Evolutionary conservation across 2,888 invertebrate genomes (phyloP).

Genomic region (Leucophenga montana): DNA sequence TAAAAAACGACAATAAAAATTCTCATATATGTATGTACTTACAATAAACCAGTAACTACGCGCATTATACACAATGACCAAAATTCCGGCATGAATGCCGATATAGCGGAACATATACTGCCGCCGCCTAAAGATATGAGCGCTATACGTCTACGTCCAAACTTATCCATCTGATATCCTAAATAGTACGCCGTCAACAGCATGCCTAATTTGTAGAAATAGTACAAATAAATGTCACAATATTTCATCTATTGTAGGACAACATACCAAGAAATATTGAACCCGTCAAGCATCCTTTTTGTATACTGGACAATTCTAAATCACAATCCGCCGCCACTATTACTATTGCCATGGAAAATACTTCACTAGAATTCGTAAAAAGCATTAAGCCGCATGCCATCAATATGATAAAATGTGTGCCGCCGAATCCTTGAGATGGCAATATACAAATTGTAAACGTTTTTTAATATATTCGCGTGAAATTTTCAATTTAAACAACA

Average conservation of each 20-base stretch:
- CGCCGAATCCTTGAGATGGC: slow-evolving; percentile 28
- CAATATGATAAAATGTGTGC: slow-evolving; percentile 20
- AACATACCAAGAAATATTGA: slow-evolving; percentile 14
- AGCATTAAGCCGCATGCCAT: background rate
- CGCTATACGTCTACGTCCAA: slow-evolving; percentile 34
- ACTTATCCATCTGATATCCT: slow-evolving; percentile 38
- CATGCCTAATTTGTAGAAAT: slow-evolving; percentile 36
- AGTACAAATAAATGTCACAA: background rate
- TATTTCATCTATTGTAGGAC: slow-evolving; percentile 7
- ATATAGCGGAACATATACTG: slow-evolving; percentile 14
- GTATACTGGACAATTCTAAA: background rate
- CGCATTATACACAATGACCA: slow-evolving; percentile 32
- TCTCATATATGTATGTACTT: slow-evolving; percentile 20
- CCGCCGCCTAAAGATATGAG: slow-evolving; percentile 19
- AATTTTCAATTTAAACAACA: background rate
- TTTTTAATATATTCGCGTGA: background rate
- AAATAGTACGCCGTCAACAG: slow-evolving; percentile 31
- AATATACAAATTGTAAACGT: background rate
- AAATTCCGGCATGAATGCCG: slow-evolving; percentile 37
- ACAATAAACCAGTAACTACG: slow-evolving; percentile 37
- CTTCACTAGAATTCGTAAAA: slow-evolving; percentile 18
- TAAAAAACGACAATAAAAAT: background rate
- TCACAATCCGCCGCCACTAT: slow-evolving; percentile 30
- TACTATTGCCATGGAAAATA: slow-evolving; percentile 25
- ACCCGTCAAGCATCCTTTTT: slow-evolving; percentile 25